A percentile compares a stretch with the other conserved stretches of the same genome.
phyloP scores from a whole-genome alignment of 1,140 invertebrate species.

The Carcinoscorpius rotundicauda region DNA sequence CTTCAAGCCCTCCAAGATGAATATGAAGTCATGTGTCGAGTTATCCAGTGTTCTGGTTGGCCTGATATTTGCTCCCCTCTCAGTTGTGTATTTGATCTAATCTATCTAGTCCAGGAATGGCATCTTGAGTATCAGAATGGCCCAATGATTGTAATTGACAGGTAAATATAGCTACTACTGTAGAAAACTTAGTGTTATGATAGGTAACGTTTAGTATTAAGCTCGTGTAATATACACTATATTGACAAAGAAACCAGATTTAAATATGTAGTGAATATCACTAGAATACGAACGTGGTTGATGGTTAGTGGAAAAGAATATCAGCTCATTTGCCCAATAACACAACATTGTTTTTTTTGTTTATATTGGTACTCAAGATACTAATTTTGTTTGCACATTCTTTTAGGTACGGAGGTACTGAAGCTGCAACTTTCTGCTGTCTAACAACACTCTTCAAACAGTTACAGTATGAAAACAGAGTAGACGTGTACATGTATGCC shows the following conservation, averaged over 20 bases:
- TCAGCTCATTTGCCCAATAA: conserved; percentile 1
- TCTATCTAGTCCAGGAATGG: conserved; percentile 55
- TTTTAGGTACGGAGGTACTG: conserved; percentile 60
- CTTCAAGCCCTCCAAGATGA: conserved; percentile 58
- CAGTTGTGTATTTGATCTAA: conserved; percentile 53
- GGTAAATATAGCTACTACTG: conserved; percentile 42
- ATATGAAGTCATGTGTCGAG: conserved; percentile 77
- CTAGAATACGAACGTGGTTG: too few species aligned
- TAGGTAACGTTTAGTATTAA: too few species aligned
- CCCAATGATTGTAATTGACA: conserved; percentile 83
- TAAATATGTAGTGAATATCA: too few species aligned
- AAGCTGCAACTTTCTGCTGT: conserved; percentile 69
- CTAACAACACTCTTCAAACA: conserved; percentile 66
- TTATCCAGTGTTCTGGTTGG: conserved; percentile 74
- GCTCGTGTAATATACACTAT: too few species aligned
- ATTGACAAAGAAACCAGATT: too few species aligned
- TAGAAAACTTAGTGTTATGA: too few species aligned
- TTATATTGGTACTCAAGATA: too few species aligned
- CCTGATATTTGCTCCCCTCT: conserved; percentile 45
- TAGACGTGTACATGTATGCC: conserved; percentile 73
- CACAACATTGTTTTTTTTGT: background rate
- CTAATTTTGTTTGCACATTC: background rate
- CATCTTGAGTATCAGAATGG: conserved; percentile 76
- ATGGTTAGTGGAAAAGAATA: background rate
- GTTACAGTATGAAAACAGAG: conserved; percentile 53